Percentiles rank a stretch among this genome's conserved stretches.
Evolutionary conservation across 2,797 vertebrate genomes (phyloP).

Genomic region (Gallinago nigripennis): DNA sequence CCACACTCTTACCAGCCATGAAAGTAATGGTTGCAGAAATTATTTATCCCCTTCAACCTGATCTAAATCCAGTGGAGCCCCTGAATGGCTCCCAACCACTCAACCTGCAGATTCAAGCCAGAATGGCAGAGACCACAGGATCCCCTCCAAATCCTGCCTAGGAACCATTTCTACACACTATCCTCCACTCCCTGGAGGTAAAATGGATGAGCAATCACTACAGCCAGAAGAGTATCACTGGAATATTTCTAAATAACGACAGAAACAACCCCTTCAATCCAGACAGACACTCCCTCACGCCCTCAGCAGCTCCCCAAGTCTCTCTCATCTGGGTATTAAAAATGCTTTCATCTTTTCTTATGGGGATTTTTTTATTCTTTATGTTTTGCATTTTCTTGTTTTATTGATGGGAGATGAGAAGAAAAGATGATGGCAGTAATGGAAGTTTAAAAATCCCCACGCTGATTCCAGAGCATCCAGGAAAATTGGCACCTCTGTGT

Average conservation of each 20-base stretch:
- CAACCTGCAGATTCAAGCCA: neutral
- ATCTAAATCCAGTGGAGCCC: neutral
- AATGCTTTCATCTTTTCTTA: neutral
- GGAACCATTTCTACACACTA: neutral
- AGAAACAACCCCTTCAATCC: neutral
- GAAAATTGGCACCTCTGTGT: neutral
- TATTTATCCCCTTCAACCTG: neutral
- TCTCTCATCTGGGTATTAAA: neutral
- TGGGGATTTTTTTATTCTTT: neutral
- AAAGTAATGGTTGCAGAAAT: neutral
- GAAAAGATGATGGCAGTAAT: neutral
- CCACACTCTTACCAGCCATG: neutral
- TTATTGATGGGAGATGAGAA: neutral
- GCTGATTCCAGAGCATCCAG: neutral
- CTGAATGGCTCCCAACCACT: neutral
- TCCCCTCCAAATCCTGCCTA: neutral
- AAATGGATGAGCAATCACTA: neutral
- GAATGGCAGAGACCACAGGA: neutral
- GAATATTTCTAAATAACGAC: neutral
- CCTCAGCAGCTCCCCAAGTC: neutral
- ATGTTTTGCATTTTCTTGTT: neutral
- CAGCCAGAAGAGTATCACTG: neutral
- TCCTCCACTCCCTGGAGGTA: neutral
- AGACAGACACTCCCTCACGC: rapidly evolving
- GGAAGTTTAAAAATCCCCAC: neutral